Evolutionary conservation across 2,797 vertebrate genomes (phyloP).

Genomic region (Enteromius trimaculatus): DNA sequence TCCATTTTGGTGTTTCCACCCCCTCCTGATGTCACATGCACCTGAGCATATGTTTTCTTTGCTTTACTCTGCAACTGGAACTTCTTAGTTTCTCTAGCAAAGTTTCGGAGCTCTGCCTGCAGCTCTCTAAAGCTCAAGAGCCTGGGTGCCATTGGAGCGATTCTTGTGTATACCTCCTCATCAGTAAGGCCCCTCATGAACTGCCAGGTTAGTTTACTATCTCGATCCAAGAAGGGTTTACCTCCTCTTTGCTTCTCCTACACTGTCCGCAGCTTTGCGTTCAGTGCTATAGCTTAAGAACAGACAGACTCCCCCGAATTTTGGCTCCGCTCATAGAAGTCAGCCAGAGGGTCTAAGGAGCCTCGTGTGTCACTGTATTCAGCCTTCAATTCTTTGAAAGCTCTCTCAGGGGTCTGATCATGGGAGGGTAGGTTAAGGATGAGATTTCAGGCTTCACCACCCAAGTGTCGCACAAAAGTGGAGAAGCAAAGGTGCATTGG

Average conservation of each 20-base stretch:
- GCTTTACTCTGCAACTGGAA: background rate
- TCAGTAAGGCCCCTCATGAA: background rate
- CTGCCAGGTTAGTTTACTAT: background rate
- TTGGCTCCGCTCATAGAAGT: constrained; percentile 4
- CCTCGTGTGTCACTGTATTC: too few species aligned
- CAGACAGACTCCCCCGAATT: background rate
- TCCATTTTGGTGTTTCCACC: constrained; percentile 5
- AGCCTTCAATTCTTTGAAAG: too few species aligned
- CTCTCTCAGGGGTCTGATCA: too few species aligned
- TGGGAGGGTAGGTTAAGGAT: too few species aligned
- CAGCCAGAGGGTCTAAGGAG: constrained; percentile 17
- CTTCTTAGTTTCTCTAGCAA: background rate
- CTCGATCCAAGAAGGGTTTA: background rate
- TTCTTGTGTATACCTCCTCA: constrained; percentile 8
- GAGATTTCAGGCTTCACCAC: too few species aligned
- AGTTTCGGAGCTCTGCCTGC: background rate
- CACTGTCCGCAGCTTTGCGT: background rate
- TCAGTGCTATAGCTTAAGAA: constrained; percentile 13
- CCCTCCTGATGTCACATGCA: background rate
- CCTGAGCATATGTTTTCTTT: constrained; percentile 3
- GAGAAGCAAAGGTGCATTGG: too few species aligned
- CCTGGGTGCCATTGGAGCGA: background rate
- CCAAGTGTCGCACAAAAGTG: too few species aligned
- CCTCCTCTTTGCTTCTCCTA: background rate
- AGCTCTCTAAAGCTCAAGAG: constrained; percentile 17